phyloP scores from a whole-genome alignment of 2,113 vertebrate genomes.

The Alligator sinensis region DNA sequence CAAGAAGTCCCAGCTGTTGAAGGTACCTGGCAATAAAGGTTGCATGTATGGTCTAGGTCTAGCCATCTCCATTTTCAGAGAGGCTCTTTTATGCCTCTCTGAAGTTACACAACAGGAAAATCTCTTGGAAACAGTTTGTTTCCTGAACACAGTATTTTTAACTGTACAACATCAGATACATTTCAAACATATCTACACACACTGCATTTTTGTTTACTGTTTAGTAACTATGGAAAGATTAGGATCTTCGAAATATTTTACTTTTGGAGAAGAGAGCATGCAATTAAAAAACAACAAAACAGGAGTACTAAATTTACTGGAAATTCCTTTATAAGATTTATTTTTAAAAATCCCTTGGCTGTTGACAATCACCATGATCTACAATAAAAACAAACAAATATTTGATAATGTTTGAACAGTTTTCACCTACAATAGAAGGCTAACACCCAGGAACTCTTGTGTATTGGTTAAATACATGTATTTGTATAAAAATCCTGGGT shows the following conservation, averaged over 20 bases:
- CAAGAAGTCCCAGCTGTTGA: background rate
- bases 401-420: background rate
- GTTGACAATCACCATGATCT: background rate
- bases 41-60: background rate
- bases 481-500: background rate
- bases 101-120: background rate
- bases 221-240: background rate
- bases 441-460: background rate
- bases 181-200: fast-evolving
- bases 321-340: conserved; percentile 36
- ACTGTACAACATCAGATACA: fast-evolving
- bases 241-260: fast-evolving
- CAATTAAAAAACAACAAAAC: conserved; percentile 6
- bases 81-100: fast-evolving
- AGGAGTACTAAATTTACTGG: background rate
- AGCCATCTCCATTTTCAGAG: background rate
- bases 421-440: background rate
- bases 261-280: background rate
- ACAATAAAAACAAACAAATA: background rate
- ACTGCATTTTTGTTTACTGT: fast-evolving
- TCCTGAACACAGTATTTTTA: background rate
- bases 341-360: conserved; percentile 53
- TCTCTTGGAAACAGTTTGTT: background rate
- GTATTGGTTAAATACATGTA: background rate
- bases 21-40: background rate